Percentiles rank a stretch among this genome's conserved stretches.
Evolutionary conservation across 64 coral and sea anemone genomes (phyloP).

Genomic region (Hydrozoanthus tunicans): DNA sequence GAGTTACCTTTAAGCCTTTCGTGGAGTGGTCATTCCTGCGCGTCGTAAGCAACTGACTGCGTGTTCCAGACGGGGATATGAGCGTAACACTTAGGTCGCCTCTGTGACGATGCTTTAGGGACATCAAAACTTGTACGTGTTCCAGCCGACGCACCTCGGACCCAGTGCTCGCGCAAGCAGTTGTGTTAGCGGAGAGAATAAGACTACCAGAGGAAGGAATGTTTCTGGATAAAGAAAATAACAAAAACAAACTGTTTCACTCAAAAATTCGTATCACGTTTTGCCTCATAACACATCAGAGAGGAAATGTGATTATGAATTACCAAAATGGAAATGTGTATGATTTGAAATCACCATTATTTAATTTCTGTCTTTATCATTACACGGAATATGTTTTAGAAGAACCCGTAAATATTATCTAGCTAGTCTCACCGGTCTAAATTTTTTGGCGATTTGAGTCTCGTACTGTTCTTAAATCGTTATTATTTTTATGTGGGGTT

Average conservation of each 20-base stretch:
- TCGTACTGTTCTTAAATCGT: too few relatives aligned
- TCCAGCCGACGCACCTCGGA: slow-evolving; percentile 83
- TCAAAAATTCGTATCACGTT: not conserved
- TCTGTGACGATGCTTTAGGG: slow-evolving; percentile 78
- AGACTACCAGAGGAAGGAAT: slow-evolving; percentile 92
- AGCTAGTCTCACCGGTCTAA: too few relatives aligned
- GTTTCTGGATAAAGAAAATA: slow-evolving; percentile 47
- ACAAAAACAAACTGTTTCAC: not conserved
- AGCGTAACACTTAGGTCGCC: slow-evolving; percentile 85
- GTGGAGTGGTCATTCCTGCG: slow-evolving; percentile 90
- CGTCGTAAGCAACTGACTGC: slow-evolving; percentile 82
- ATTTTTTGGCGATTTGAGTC: too few relatives aligned
- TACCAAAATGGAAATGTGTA: too few relatives aligned
- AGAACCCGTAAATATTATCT: too few relatives aligned
- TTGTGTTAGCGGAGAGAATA: slow-evolving; percentile 77
- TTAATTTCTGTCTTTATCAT: too few relatives aligned
- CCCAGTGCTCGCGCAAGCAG: slow-evolving; percentile 68
- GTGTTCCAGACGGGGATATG: slow-evolving; percentile 92
- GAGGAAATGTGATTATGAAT: too few relatives aligned
- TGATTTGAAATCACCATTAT: too few relatives aligned
- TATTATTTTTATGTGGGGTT: too few relatives aligned
- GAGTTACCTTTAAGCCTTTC: slow-evolving; percentile 71
- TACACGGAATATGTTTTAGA: too few relatives aligned
- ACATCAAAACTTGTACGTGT: slow-evolving; percentile 84
- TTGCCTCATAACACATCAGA: not conserved